Conservation (phyloP, 2,113 vertebrate genomes). For the Mesitornis unicolor region DNA sequence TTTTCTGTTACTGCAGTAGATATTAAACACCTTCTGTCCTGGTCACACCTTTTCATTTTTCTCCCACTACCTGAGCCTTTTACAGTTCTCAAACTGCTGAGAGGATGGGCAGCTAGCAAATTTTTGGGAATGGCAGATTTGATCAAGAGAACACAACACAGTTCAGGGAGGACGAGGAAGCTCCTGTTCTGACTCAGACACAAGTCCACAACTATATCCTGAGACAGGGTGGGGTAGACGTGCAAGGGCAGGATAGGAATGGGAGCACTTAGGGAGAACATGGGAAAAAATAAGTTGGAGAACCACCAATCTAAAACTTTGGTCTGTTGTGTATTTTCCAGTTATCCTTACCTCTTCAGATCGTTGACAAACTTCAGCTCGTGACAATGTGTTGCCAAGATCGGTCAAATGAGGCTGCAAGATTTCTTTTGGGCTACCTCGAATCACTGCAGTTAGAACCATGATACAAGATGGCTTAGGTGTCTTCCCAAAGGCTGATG, state of each 20-base stretch:
- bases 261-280: background rate
- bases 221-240: background rate
- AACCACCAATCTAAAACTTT: background rate
- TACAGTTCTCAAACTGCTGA: background rate
- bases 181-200: background rate
- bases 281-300: background rate
- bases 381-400: conserved; percentile 72
- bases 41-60: background rate
- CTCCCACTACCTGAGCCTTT: background rate
- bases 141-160: background rate
- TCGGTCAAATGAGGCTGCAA: conserved; percentile 79
- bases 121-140: background rate
- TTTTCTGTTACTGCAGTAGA: background rate
- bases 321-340: background rate
- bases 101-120: background rate
- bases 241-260: background rate
- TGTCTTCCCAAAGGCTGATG: conserved; percentile 72
- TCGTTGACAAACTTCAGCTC: conserved; percentile 77
- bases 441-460: conserved; percentile 81
- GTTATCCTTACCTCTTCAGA: conserved; percentile 83
- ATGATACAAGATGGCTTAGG: conserved; percentile 79
- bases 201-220: accelerated
- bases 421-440: conserved; percentile 77
- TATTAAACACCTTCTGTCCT: background rate
- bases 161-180: background rate